These are phyloP conservation scores for Etheostoma nigrum DNA, from an alignment of 2,797 vertebrate species.

Conservation along the genomic window DNA sequence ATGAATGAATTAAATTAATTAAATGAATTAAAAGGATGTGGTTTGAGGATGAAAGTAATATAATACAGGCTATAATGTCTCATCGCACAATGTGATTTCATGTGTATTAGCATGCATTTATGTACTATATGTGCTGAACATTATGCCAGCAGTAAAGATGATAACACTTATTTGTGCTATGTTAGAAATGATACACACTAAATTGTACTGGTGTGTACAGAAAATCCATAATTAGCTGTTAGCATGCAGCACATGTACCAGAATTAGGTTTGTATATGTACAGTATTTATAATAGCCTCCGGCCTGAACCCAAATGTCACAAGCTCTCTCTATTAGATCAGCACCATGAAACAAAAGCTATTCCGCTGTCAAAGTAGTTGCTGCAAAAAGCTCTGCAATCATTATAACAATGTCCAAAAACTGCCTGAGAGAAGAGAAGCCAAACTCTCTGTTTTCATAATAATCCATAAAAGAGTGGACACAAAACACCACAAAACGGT, in stretches of 20 bases:
- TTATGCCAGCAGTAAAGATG: slow-evolving; percentile 25
- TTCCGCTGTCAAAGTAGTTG: slow-evolving; percentile 58
- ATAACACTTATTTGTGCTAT: slow-evolving; percentile 14
- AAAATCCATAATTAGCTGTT: slow-evolving; percentile 40
- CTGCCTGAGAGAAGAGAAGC: slow-evolving; percentile 58
- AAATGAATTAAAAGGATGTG: slow-evolving; percentile 17
- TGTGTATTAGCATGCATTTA: slow-evolving; percentile 16
- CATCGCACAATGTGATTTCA: slow-evolving; percentile 29
- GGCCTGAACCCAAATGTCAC: slow-evolving; percentile 59
- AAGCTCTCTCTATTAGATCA: slow-evolving; percentile 61
- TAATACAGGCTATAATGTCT: slow-evolving; percentile 17
- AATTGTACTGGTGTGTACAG: slow-evolving; percentile 18
- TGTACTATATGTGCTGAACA: slow-evolving; percentile 23
- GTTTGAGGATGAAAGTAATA: slow-evolving; percentile 39
- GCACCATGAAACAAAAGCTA: slow-evolving; percentile 63
- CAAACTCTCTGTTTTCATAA: slow-evolving; percentile 61
- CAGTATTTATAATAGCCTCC: slow-evolving; percentile 41
- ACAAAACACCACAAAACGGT: slow-evolving; percentile 61
- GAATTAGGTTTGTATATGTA: slow-evolving; percentile 48
- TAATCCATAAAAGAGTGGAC: slow-evolving; percentile 72
- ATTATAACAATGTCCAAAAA: slow-evolving; percentile 69
- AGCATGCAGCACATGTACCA: slow-evolving; percentile 37
- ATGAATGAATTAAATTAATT: slow-evolving; percentile 1
- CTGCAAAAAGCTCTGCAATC: slow-evolving; percentile 65
- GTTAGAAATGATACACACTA: slow-evolving; percentile 18